Conservation (phyloP, 1,140 invertebrate genomes). For the Stratiolaelaps scimitus region DNA sequence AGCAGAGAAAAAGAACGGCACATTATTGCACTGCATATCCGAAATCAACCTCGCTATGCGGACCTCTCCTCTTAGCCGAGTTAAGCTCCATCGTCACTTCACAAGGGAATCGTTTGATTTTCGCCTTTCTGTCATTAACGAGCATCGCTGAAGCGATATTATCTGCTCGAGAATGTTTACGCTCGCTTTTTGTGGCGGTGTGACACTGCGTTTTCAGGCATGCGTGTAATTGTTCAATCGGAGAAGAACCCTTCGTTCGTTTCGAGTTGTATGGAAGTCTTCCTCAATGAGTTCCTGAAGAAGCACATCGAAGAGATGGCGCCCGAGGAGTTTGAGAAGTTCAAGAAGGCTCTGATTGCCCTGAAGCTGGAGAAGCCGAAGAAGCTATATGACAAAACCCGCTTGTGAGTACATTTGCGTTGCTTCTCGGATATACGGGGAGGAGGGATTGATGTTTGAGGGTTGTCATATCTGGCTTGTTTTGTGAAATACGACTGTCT, state of each 20-base stretch:
- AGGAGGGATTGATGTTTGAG: too few relatives aligned
- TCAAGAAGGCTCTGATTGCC: slow-evolving; percentile 19
- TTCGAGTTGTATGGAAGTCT: slow-evolving; percentile 4
- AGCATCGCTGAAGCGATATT: too few relatives aligned
- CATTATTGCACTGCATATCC: too few relatives aligned
- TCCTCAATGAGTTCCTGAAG: not conserved
- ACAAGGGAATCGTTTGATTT: too few relatives aligned
- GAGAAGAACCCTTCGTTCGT: slow-evolving; percentile 23
- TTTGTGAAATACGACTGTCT: too few relatives aligned
- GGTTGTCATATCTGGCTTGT: too few relatives aligned
- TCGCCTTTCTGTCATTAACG: too few relatives aligned
- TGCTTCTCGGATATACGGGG: too few relatives aligned
- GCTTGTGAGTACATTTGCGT: not conserved
- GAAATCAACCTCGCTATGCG: too few relatives aligned
- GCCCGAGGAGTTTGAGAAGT: slow-evolving; percentile 4
- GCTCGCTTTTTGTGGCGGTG: not conserved
- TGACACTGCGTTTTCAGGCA: not conserved
- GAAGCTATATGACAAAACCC: not conserved
- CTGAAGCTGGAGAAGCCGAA: slow-evolving; percentile 22
- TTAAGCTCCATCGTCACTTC: too few relatives aligned
- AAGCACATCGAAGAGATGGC: not conserved
- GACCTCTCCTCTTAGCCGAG: too few relatives aligned
- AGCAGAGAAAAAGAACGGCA: too few relatives aligned
- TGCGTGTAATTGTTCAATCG: slow-evolving; percentile 13
- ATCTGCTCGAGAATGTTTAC: not conserved